These are phyloP conservation scores for Asbolus verrucosus DNA, from an alignment of 1,140 invertebrate genomes.

Conservation along the genomic window DNA sequence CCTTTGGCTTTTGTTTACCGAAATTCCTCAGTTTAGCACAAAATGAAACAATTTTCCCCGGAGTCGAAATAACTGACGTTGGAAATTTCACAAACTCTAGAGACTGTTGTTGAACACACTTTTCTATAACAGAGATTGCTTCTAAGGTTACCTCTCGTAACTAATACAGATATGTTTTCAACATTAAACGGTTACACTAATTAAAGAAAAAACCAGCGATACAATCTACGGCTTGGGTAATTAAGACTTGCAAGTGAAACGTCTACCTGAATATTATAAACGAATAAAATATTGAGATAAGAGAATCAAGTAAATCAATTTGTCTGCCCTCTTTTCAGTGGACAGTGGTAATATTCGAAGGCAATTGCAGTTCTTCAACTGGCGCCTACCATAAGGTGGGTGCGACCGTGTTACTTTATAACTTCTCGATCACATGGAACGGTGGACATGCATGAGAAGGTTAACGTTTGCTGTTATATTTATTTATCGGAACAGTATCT, in stretches of 20 bases:
- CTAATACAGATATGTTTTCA: neutral
- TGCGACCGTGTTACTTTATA: constrained; percentile 40
- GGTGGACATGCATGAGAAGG: constrained; percentile 30
- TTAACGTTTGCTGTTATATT: constrained; percentile 37
- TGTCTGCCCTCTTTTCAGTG: constrained; percentile 34
- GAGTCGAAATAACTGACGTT: constrained; percentile 61
- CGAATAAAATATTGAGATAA: constrained; percentile 16
- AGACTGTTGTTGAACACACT: constrained; percentile 13
- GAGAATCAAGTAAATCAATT: constrained; percentile 31
- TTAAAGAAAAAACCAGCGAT: neutral
- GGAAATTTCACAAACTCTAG: constrained; percentile 66
- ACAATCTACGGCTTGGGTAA: neutral
- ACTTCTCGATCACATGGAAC: constrained; percentile 21
- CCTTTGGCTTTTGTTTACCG: constrained; percentile 57
- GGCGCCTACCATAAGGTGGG: constrained; percentile 35
- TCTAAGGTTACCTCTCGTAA: neutral
- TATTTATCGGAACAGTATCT: constrained; percentile 26
- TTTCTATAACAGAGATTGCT: constrained; percentile 29
- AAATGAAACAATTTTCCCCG: constrained; percentile 65
- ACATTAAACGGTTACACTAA: neutral
- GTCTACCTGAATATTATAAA: constrained; percentile 18
- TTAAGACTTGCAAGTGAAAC: constrained; percentile 23
- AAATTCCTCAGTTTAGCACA: constrained; percentile 62
- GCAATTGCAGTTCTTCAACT: constrained; percentile 39
- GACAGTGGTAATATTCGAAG: constrained; percentile 32